Conservation (phyloP, 1,140 invertebrate genomes). For the Ceratina australensis region DNA sequence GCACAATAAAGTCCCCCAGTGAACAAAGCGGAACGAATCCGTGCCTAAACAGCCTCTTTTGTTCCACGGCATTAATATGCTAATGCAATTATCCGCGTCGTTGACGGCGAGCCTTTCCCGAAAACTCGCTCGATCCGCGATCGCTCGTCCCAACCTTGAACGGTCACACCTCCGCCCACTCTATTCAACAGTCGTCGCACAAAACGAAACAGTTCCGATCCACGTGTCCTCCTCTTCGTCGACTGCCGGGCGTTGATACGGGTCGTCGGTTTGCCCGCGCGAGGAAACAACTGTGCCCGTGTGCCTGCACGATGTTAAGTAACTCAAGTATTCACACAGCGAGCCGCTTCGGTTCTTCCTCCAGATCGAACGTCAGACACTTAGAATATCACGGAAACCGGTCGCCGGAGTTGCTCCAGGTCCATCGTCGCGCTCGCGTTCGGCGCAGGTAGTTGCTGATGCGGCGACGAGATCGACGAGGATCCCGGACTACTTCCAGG, state of each 20-base stretch:
- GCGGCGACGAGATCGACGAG: conserved; percentile 69
- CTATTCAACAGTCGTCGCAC: neutral
- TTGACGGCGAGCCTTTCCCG: conserved; percentile 36
- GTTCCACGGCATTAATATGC: conserved; percentile 57
- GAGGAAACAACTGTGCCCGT: no score
- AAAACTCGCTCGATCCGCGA: conserved; percentile 9
- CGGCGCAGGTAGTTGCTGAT: conserved; percentile 67
- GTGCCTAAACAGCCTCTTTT: conserved; percentile 52
- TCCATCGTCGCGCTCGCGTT: conserved; percentile 71
- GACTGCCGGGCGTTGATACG: conserved; percentile 4
- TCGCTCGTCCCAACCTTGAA: conserved; percentile 11
- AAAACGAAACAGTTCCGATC: neutral
- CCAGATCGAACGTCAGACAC: no score
- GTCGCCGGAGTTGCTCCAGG: conserved; percentile 76
- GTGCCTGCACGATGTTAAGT: no score
- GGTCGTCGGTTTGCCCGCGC: neutral
- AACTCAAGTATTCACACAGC: no score
- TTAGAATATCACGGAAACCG: conserved; percentile 82
- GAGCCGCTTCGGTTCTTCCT: no score
- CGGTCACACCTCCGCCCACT: neutral
- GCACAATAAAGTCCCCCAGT: conserved; percentile 42
- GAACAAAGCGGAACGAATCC: conserved; percentile 53
- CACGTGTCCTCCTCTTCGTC: neutral
- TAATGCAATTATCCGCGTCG: conserved; percentile 60
- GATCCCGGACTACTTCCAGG: conserved; percentile 58